Evolutionary conservation across 2,797 vertebrate species (phyloP).

Genomic region (Sus cebifrons): DNA sequence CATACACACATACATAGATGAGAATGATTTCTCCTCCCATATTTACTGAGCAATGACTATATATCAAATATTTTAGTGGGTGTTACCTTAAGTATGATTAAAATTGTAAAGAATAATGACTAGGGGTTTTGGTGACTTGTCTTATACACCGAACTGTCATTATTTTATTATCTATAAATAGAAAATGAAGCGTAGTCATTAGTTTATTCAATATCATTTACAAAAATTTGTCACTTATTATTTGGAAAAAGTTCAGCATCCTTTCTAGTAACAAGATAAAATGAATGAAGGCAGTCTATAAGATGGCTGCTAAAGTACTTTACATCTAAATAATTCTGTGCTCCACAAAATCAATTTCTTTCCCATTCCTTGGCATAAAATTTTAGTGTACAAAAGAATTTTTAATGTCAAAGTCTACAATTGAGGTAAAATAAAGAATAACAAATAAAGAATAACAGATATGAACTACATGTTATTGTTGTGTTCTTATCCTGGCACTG

Average conservation of each 20-base stretch:
- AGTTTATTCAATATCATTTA: conserved; percentile 18
- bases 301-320: not conserved
- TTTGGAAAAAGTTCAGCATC: not conserved
- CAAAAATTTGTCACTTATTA: not conserved
- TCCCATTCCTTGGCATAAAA: not conserved
- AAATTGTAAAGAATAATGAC: not conserved
- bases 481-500: not conserved
- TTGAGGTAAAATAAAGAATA: not conserved
- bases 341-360: not conserved
- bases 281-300: not conserved
- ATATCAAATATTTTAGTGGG: not conserved
- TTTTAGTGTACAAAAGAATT: not conserved
- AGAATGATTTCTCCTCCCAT: not conserved
- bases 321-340: not conserved
- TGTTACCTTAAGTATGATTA: not conserved
- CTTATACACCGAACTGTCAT: not conserved
- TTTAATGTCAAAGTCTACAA: not conserved
- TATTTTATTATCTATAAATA: not conserved
- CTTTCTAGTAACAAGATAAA: not conserved
- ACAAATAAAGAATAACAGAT: not conserved
- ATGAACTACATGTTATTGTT: not conserved
- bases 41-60: not conserved
- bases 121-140: not conserved
- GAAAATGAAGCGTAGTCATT: not conserved
- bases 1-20: not conserved